These are phyloP conservation scores for Solenodon paradoxus DNA, from an alignment of 2,113 vertebrate genomes.

Conservation along the genomic window DNA sequence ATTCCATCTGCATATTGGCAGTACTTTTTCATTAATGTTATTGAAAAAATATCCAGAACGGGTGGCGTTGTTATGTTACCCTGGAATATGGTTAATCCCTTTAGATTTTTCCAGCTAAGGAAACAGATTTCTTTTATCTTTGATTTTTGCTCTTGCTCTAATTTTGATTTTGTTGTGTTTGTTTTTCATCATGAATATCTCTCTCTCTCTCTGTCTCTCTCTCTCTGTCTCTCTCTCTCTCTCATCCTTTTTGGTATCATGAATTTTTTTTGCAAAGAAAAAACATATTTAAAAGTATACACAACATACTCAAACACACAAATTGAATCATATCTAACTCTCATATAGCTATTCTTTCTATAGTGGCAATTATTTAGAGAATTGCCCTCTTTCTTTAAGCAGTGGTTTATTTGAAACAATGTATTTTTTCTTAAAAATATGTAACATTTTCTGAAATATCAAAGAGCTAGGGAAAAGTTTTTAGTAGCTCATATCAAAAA, in stretches of 20 bases:
- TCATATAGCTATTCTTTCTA: background rate
- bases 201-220: background rate
- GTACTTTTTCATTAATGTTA: background rate
- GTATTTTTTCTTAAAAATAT: background rate
- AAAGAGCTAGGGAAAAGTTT: background rate
- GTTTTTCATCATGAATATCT: background rate
- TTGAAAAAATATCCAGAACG: background rate
- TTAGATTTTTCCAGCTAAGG: background rate
- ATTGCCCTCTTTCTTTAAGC: background rate
- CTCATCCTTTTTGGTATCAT: background rate
- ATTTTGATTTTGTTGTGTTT: background rate
- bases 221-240: background rate
- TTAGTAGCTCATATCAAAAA: background rate
- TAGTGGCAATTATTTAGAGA: background rate
- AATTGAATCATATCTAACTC: background rate
- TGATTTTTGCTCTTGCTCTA: background rate
- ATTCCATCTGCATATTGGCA: background rate
- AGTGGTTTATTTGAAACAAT: background rate
- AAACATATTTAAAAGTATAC: background rate
- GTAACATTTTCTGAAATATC: background rate
- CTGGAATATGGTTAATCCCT: background rate
- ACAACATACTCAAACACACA: background rate
- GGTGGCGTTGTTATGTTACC: background rate
- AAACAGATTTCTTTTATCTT: slow-evolving; percentile 3
- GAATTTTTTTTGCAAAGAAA: background rate